Conservation (phyloP, 2,113 vertebrate species). For the Perognathus longimembris region DNA sequence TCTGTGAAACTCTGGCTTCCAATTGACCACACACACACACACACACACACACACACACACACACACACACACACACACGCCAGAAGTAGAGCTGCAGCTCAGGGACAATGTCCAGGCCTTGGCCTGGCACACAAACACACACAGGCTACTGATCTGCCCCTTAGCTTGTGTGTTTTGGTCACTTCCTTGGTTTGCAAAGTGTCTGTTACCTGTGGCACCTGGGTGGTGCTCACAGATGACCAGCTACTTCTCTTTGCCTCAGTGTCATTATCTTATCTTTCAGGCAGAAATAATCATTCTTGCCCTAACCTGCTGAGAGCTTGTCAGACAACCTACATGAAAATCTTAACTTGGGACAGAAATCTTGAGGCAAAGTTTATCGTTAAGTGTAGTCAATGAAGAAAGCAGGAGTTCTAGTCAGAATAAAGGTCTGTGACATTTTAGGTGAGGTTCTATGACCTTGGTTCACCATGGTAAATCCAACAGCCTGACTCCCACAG, state of each 20-base stretch:
- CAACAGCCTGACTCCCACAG: neutral
- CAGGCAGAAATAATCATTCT: constrained; percentile 34
- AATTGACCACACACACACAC: no score
- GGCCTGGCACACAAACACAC: no score
- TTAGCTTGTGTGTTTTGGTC: neutral
- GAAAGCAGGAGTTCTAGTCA: neutral
- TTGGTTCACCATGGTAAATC: neutral
- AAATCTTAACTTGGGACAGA: constrained; percentile 36
- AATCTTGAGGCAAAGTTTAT: neutral
- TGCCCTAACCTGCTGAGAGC: constrained; percentile 58
- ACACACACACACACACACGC: no score
- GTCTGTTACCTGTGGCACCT: neutral
- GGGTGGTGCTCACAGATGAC: neutral
- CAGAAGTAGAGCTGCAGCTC: no score
- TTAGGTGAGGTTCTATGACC: neutral
- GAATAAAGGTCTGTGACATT: neutral
- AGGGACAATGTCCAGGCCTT: no score
- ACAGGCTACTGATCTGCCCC: neutral
- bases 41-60: no score
- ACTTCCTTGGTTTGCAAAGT: neutral
- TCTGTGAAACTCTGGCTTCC: no score
- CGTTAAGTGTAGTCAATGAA: neutral
- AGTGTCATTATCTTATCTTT: constrained; percentile 34
- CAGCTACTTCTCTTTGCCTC: neutral
- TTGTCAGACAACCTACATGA: neutral